Evolutionary conservation across 1,140 invertebrate genomes (phyloP), one percentile per base, ranked within the genome.

Genomic region (Drosophila nigrodunni): DNA sequence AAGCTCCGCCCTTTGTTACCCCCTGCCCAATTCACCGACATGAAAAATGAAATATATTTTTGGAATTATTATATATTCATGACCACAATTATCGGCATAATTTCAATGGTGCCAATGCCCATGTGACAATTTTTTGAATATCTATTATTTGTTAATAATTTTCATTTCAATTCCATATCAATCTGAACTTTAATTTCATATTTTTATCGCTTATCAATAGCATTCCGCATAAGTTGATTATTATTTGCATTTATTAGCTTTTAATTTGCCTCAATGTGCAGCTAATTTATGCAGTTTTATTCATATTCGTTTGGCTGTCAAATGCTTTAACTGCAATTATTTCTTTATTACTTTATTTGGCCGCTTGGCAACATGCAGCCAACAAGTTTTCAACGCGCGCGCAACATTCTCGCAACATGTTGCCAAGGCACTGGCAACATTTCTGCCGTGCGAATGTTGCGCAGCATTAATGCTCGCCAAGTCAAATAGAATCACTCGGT

Each of bases 31-130:
- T 21, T 21, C 18, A 41, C 10, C 10, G 11, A n/a, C 13, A 59
- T 25, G 7, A 50, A 50, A 58, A 57, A 25, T 59, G 58, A 59
- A 66, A 72, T 69, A 65, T 54, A 37, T 68, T 61, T 50, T 59
- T 4, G 61, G 60, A 86, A 79, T 66, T 83, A 88, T 88, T 88
- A 80, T 75, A 83, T 83, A 88, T 88, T 88, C 83, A 88, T 88
- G 85, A 77, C 83, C 73, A 80, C 85, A 89, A 88, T 88, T 88
- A 89, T 88, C 83, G 83, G 83, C 73, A 67, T 39, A 77, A 74
- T 77, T 80, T 87, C 83, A 87, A 87, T 80, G 76, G 61, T 64
- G 60, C 64, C 71, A 78, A 30, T 49, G 44, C 57, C 74, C 62
- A 11, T 35, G 30, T 4, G 58, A 55, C 68, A 61, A 60, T 78